Base-by-base conservation (phyloP, 2,797 vertebrate genomes). In the Muscicapa comitata region DNA sequence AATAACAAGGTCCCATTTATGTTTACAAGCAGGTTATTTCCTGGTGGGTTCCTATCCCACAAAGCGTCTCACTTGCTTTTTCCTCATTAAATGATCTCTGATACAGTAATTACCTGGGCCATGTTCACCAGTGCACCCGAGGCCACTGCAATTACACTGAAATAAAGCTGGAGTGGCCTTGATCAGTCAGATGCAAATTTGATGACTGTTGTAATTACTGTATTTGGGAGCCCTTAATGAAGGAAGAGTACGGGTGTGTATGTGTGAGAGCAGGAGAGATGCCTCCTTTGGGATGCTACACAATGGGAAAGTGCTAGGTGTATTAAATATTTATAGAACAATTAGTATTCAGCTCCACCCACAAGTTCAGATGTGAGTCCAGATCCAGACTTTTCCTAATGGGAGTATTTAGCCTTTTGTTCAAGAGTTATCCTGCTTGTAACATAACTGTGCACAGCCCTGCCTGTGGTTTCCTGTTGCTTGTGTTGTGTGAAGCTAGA, bases 321-420 rank as follows among this genome's bases (percentile, higher is more conserved):
- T 57, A 82, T 93, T 73, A 95, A 92, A 95, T 76, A 94, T 97
- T 94, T 86, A 94, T 78, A 47, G 26, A 84, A 42, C 53, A 86
- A 92, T 94, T 90, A 92, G 83, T 67, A 86, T 95, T 70, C 66
- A 66, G 51, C 45, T 86, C 80, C 72, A 82, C 67, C 88, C 67
- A 73, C 40, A 26, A 50, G 59, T 84, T 80, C 42, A 58, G 54
- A 47, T 68, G 61, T 17, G 40, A 79, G 47, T 83, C 43, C 47
- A 48, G 58, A 88, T 25, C 37, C 51, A 59, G 1, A 63, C 4
- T 62, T 58, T 50, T 53, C 59, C 26, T 81, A 82, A 75, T 85
- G 86, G 48, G 37, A 66, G 62, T n/a, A 31, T 84, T 93, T 61
- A 70, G 37, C 59, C 40, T 90, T 81, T 76, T 90, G 33, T 58